Percentiles rank a stretch among this genome's conserved stretches.
phyloP scores from a whole-genome alignment of 2,113 vertebrate genomes.

The Laterallus jamaicensis region DNA sequence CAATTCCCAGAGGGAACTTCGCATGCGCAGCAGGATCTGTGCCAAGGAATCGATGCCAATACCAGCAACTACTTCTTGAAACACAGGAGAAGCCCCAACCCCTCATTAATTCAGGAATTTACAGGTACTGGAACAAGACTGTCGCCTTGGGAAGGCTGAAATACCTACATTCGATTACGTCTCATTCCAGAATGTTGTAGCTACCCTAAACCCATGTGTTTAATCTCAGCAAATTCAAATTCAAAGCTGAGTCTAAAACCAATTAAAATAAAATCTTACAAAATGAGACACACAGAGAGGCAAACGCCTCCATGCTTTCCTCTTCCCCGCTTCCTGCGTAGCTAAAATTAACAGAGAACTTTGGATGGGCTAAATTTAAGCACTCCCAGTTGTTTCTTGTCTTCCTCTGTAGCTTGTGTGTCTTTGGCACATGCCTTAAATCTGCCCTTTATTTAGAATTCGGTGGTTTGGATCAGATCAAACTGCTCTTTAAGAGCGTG shows the following conservation, averaged over 20 bases:
- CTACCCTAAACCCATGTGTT: not conserved
- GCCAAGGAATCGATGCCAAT: not conserved
- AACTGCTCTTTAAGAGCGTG: not conserved
- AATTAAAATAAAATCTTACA: not conserved
- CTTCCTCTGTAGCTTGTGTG: not conserved
- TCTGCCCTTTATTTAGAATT: not conserved
- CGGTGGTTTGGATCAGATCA: not conserved
- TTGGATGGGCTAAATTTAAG: not conserved
- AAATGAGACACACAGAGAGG: not conserved
- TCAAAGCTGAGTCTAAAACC: not conserved
- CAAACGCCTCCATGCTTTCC: not conserved
- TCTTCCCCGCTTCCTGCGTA: accelerated
- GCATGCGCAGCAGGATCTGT: not conserved
- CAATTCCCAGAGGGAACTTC: not conserved
- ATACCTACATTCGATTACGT: not conserved
- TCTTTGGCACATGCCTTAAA: not conserved
- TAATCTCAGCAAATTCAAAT: slow-evolving; percentile 15
- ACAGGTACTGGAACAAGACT: not conserved
- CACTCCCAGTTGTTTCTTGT: not conserved
- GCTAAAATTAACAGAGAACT: slow-evolving; percentile 9
- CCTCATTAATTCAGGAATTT: not conserved
- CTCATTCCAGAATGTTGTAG: not conserved
- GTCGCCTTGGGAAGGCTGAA: not conserved
- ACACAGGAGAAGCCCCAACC: not conserved
- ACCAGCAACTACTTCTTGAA: not conserved